phyloP scores from a whole-genome alignment of 2,797 vertebrate species.

The Neosalanx taihuensis region DNA sequence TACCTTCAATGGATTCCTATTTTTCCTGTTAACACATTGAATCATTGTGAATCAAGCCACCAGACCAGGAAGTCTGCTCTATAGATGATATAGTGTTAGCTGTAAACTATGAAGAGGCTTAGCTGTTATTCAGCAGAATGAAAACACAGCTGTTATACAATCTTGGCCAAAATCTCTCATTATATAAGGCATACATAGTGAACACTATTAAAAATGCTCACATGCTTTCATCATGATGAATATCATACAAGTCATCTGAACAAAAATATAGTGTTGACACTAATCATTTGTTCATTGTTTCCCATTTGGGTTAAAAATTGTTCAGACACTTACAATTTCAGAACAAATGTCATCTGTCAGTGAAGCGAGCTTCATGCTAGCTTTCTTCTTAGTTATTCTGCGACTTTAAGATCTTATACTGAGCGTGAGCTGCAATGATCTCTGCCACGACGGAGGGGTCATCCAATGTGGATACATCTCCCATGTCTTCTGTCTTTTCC shows the following conservation, averaged over 20 bases:
- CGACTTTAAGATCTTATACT: constrained; percentile 60
- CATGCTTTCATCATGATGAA: not conserved
- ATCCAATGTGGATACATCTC: constrained; percentile 87
- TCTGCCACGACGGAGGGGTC: constrained; percentile 82
- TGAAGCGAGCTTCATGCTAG: not conserved
- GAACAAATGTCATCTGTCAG: not conserved
- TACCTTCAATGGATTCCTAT: not conserved
- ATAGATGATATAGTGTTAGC: no score
- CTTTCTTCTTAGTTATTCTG: not conserved
- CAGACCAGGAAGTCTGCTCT: no score
- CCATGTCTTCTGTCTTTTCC: constrained; percentile 68
- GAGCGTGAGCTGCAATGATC: constrained; percentile 74
- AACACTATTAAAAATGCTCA: not conserved
- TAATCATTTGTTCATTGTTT: not conserved
- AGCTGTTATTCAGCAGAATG: not conserved
- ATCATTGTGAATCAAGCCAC: not conserved
- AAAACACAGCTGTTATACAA: not conserved
- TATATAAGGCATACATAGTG: not conserved
- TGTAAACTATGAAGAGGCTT: no score
- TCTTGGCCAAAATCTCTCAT: not conserved
- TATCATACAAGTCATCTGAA: not conserved
- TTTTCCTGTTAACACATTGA: not conserved
- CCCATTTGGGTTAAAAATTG: not conserved
- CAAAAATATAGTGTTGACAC: not conserved
- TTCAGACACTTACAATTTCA: not conserved